phyloP scores from a whole-genome alignment of 2,797 vertebrate species.

The Peromyscus aztecus region DNA sequence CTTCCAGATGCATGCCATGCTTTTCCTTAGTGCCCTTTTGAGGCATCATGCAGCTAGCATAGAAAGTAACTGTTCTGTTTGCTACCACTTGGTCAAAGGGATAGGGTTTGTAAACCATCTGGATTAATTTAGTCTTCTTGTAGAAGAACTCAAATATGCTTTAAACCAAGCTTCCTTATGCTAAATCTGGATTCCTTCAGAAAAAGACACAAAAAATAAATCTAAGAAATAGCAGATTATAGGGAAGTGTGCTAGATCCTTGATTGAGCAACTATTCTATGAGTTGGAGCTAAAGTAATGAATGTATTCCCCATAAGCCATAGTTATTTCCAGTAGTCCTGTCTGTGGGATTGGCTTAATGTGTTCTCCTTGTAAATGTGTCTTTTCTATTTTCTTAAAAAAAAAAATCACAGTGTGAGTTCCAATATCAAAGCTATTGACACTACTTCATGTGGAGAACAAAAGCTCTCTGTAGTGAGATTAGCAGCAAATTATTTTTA shows the following conservation, averaged over 20 bases:
- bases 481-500: constrained; percentile 66
- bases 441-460: constrained; percentile 45
- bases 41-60: background rate
- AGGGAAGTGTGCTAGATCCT: constrained; percentile 9
- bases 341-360: background rate
- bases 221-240: constrained; percentile 44
- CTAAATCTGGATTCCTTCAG: background rate
- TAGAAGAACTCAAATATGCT: background rate
- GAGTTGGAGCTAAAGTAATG: background rate
- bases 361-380: constrained; percentile 2
- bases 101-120: constrained; percentile 33
- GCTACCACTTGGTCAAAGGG: background rate
- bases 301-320: background rate
- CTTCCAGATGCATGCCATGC: background rate
- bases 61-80: constrained; percentile 24
- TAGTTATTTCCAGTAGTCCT: background rate
- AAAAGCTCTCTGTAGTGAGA: constrained; percentile 44
- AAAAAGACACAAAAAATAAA: constrained; percentile 27
- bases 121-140: constrained; percentile 41
- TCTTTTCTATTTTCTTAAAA: background rate
- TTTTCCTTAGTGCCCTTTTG: background rate
- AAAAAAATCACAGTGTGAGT: background rate
- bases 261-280: background rate
- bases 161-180: constrained; percentile 1
- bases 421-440: constrained; percentile 49